Base-by-base conservation (phyloP, 2,113 vertebrate species). In the Tichodroma muraria region DNA sequence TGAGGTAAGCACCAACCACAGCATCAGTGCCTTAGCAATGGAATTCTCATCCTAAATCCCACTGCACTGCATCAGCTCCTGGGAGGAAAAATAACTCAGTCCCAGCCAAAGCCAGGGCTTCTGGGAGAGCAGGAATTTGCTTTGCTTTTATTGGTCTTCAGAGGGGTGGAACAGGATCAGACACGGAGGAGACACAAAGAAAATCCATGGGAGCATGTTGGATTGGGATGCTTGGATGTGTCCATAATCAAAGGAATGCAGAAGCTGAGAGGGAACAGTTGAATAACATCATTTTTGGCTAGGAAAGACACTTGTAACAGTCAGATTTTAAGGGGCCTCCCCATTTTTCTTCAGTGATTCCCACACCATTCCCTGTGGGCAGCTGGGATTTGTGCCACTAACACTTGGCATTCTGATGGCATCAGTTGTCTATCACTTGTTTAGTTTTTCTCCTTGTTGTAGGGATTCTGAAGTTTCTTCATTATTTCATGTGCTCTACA, bases 191-290 rank as follows among this genome's bases (percentile, higher is more conserved):
- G 63, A 24, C 19, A 49, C 17, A 2, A 60, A 54, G 30, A 45
- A 65, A 78, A 57, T 21, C 18, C 3, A 4, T 1, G 4, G 17
- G 8, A 57, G 4, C 1, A 0, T 9, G 23, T 37, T 54, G 14
- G 47, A 72, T 27, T 81, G 57, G 35, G 33, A 15, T 35, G 11
- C 22, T 30, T 3, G 0, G 11, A 12, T 52, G 15, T 54, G 33
- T 12, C 42, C 8, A 9, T 11, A 16, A 42, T 18, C 31, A 50
- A 79, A 52, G 19, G 47, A 57, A 45, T 10, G 19, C 30, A 77
- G 57, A 23, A 30, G 24, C 19, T 52, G 52, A 59, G 49, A 64
- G 28, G 19, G 11, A 68, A 18, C 6, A 35, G 30, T 15, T 69
- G 10, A 44, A 14, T 30, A 42, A 4, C 3, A 4, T 53, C 8